These are phyloP conservation scores for Leptoteleia sp. DNA, from an alignment of 1,140 invertebrate genomes.

Conservation along the genomic window DNA sequence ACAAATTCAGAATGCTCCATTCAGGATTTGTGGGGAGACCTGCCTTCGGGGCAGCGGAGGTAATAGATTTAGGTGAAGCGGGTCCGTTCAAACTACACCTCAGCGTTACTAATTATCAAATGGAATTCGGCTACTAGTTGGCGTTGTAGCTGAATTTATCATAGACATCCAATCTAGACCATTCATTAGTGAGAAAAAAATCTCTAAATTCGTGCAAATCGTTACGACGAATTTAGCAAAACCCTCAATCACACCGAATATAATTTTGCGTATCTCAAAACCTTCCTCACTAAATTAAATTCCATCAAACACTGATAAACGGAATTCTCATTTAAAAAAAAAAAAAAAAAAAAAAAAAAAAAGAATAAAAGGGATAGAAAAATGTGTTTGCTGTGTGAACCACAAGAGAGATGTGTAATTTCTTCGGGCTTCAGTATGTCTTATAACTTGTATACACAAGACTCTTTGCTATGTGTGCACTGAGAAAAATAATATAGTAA, in stretches of 20 bases:
- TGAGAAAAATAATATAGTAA: too few relatives aligned
- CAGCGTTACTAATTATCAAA: conserved; percentile 53
- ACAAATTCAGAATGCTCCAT: conserved; percentile 24
- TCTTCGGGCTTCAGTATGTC: too few relatives aligned
- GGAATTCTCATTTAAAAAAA: too few relatives aligned
- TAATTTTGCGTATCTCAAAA: conserved; percentile 2
- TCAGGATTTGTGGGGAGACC: conserved; percentile 10
- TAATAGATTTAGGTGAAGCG: conserved; percentile 52
- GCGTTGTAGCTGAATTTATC: conserved; percentile 9
- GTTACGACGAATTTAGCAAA: conserved; percentile 15
- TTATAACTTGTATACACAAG: too few relatives aligned
- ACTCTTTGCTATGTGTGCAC: too few relatives aligned
- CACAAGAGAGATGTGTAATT: too few relatives aligned
- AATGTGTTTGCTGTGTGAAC: too few relatives aligned
- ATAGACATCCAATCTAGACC: conserved; percentile 1
- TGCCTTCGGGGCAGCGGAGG: conserved; percentile 21
- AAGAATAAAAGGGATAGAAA: too few relatives aligned
- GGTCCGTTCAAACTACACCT: conserved; percentile 31
- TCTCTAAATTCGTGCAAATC: conserved; percentile 5
- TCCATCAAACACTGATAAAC: neutral
- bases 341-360: too few relatives aligned
- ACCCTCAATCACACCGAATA: conserved; percentile 4
- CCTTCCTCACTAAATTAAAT: conserved; percentile 3
- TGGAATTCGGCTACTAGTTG: conserved; percentile 53
- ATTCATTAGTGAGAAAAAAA: conserved; percentile 7